Conservation (phyloP, 2,888 invertebrate genomes). For the Dryadula phaetusa region DNA sequence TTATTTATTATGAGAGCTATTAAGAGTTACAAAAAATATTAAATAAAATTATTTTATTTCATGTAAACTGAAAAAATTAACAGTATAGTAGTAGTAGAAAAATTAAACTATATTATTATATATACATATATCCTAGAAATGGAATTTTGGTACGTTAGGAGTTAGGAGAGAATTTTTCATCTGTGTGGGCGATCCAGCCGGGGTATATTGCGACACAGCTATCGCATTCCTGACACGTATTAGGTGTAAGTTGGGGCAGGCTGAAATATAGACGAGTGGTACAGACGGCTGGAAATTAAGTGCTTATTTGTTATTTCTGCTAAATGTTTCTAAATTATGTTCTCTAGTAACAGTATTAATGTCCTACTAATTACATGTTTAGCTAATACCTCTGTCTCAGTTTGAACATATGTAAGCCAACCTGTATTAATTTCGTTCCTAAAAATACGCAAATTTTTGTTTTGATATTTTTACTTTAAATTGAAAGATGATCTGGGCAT, state of each 20-base stretch:
- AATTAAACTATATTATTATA: background rate
- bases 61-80: no score
- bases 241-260: conserved; percentile 35
- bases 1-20: no score
- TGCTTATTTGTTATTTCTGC: conserved; percentile 20
- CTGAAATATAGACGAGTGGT: conserved; percentile 38
- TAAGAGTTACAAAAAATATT: no score
- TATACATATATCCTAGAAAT: background rate
- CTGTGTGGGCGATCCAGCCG: conserved; percentile 40
- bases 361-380: background rate
- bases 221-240: conserved; percentile 47
- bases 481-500: no score
- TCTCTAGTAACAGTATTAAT: background rate
- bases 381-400: no score
- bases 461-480: no score
- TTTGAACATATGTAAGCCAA: no score
- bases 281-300: conserved; percentile 29
- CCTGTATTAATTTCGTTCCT: no score
- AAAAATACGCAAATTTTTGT: no score
- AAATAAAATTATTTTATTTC: no score
- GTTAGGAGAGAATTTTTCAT: conserved; percentile 17
- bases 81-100: no score
- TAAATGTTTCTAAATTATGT: conserved; percentile 13
- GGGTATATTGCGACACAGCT: conserved; percentile 36
- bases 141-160: background rate